A percentile compares a stretch with the other conserved stretches of the same genome.
Conservation (phyloP, 2,888 invertebrate genomes). For the Philereme vetulata region DNA sequence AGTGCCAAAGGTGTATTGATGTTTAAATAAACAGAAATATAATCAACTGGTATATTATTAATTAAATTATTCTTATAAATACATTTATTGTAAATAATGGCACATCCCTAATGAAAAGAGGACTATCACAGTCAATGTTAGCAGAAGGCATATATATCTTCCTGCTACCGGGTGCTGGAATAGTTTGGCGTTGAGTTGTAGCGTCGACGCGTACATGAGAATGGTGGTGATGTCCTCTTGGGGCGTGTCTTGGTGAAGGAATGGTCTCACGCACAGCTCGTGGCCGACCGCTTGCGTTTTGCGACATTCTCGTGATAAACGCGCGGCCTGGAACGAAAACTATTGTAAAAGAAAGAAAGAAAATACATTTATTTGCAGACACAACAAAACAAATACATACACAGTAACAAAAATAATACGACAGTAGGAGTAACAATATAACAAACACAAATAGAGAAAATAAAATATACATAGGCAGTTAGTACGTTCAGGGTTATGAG, state of each 20-base stretch:
- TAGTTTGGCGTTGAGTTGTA: slow-evolving; percentile 89
- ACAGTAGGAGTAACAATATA: too few species aligned
- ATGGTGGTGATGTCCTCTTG: slow-evolving; percentile 90
- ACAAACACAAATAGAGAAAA: too few species aligned
- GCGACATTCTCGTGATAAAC: slow-evolving; percentile 88
- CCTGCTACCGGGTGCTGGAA: slow-evolving; percentile 89
- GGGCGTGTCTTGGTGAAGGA: slow-evolving; percentile 91
- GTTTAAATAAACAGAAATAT: slow-evolving; percentile 36
- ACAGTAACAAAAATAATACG: too few species aligned
- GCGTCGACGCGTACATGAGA: slow-evolving; percentile 89
- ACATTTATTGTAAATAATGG: slow-evolving; percentile 81
- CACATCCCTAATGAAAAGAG: slow-evolving; percentile 89
- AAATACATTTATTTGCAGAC: too few species aligned
- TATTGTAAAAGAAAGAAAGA: too few species aligned
- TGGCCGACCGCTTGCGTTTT: slow-evolving; percentile 90
- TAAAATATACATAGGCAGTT: too few species aligned
- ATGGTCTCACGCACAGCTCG: slow-evolving; percentile 90
- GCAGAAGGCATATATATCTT: slow-evolving; percentile 85
- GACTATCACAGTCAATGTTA: slow-evolving; percentile 84
- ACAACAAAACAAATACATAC: too few species aligned
- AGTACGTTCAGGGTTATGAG: too few species aligned
- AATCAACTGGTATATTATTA: slow-evolving; percentile 31
- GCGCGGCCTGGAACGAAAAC: slow-evolving; percentile 85
- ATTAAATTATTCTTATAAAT: slow-evolving; percentile 31
- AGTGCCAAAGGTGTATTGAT: slow-evolving; percentile 46